Percentiles rank a stretch among this genome's conserved stretches.
Evolutionary conservation across 2,888 invertebrate species (phyloP).

Genomic region (Dastarcus helophoroides): DNA sequence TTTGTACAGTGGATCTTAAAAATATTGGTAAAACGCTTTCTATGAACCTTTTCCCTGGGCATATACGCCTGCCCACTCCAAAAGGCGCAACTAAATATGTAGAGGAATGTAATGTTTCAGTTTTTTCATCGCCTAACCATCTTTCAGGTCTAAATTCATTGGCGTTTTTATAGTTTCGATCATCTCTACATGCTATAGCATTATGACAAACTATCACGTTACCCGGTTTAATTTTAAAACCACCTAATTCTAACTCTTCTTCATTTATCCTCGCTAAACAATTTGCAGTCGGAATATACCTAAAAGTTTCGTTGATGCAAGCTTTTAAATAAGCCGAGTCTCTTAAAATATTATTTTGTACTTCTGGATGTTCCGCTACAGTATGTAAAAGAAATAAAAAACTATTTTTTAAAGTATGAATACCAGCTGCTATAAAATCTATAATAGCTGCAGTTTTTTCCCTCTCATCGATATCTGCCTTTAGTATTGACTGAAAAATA

Average conservation of each 20-base stretch:
- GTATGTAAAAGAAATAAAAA: constrained; percentile 66
- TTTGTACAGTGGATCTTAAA: constrained; percentile 52
- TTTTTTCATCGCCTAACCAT: constrained; percentile 48
- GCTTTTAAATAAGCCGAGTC: constrained; percentile 57
- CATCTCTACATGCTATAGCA: constrained; percentile 66
- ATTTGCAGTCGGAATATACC: constrained; percentile 65
- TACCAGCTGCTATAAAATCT: constrained; percentile 79
- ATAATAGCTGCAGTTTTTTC: constrained; percentile 79
- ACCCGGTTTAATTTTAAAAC: constrained; percentile 60
- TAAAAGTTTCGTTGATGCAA: constrained; percentile 65
- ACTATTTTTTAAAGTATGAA: constrained; percentile 78
- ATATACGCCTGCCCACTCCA: constrained; percentile 68
- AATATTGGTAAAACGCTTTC: constrained; percentile 64
- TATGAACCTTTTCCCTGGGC: constrained; percentile 76
- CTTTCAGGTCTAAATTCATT: constrained; percentile 63
- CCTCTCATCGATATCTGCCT: constrained; percentile 58
- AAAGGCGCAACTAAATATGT: constrained; percentile 64
- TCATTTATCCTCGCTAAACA: constrained; percentile 68
- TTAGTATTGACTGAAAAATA: constrained; percentile 64
- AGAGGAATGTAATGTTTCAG: constrained; percentile 37
- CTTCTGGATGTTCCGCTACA: constrained; percentile 55
- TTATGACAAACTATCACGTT: constrained; percentile 72
- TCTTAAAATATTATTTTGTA: constrained; percentile 53
- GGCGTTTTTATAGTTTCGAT: constrained; percentile 63
- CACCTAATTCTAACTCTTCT: constrained; percentile 55